Base-by-base conservation (phyloP, 1,140 invertebrate genomes). In the Amphibalanus amphitrite region DNA sequence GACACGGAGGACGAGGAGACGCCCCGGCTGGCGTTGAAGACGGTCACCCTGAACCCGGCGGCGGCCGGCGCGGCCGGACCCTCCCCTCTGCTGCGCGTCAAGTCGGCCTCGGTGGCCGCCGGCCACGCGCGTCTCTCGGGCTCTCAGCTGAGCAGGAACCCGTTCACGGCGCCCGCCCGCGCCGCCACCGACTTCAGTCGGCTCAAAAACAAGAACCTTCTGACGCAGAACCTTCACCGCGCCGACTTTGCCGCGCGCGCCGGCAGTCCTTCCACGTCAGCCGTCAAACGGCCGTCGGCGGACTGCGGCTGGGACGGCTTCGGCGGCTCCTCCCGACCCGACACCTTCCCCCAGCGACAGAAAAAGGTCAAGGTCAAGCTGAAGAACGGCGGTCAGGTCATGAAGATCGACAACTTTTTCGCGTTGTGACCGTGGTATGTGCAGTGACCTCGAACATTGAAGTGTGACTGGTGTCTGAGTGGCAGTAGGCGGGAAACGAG, bases 221-320 rank as follows among this genome's bases (percentile, higher is more conserved):
- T 67, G 65, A 67, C 26, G 65, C 65, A 67, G n/a, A 59, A 67
- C 65, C 65, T 17, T 3, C 65, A 67, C 65, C 26, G 26, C 65
- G 26, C 65, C 65, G 26, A 28, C 65, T 28, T 28, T 26, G 26
- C 65, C 3, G 65, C 65, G n/a, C 65, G 65, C 65, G 65, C n/a
- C 65, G 65, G 65, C 17, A 26, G 17, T 3, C 65, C n/a, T n/a
- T 3, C n/a, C n/a, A 3, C 65, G 65, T 4, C 28, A 17, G 8
- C 65, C 3, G n/a, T 8, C n/a, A 28, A 28, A 28, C 65, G 65
- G 15, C 17, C 65, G 17, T 8, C 47, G 10, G 33, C 4, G 4
- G 47, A 59, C 47, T 59, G 6, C 23, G 47, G 65, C n/a, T 67
- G 65, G 65, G 65, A 67, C 65, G 65, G 65, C n/a, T 28, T 67